Conservation (phyloP, 2,797 vertebrate species). For the Gastrophryne carolinensis region DNA sequence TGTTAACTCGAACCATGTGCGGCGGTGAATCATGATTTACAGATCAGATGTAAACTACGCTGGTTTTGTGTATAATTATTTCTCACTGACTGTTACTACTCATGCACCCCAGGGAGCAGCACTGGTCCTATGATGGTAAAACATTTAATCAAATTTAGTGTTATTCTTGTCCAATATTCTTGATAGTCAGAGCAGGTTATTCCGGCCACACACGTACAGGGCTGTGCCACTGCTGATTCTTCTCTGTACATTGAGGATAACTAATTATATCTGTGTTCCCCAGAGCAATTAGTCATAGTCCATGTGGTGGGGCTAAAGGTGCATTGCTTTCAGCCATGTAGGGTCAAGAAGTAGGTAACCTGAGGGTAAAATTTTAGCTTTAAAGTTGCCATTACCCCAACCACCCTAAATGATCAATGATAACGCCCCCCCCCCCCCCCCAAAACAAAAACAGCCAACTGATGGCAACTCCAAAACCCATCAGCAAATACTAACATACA, state of each 20-base stretch:
- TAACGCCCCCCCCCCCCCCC: too few relatives aligned
- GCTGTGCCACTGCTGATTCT: not conserved
- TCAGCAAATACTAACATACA: too few relatives aligned
- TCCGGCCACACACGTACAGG: not conserved
- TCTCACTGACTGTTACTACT: slow-evolving; percentile 9
- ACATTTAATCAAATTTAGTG: not conserved
- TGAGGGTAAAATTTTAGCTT: too few relatives aligned
- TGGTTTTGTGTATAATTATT: slow-evolving; percentile 2
- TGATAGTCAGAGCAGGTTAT: not conserved
- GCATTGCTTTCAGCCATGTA: too few relatives aligned
- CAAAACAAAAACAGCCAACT: too few relatives aligned
- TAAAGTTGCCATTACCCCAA: too few relatives aligned
- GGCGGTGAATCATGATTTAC: not conserved
- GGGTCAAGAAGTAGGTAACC: too few relatives aligned
- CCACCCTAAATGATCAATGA: too few relatives aligned
- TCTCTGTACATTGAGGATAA: not conserved
- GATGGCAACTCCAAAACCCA: too few relatives aligned
- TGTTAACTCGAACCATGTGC: slow-evolving; percentile 8
- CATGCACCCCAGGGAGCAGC: not conserved
- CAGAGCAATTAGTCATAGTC: too few relatives aligned
- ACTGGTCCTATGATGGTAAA: not conserved
- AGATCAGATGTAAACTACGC: not conserved
- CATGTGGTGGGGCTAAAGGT: too few relatives aligned
- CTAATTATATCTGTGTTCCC: too few relatives aligned
- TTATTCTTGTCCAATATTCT: not conserved